Base-by-base conservation (phyloP, 2,113 vertebrate genomes). In the Phrynosoma platyrhinos region DNA sequence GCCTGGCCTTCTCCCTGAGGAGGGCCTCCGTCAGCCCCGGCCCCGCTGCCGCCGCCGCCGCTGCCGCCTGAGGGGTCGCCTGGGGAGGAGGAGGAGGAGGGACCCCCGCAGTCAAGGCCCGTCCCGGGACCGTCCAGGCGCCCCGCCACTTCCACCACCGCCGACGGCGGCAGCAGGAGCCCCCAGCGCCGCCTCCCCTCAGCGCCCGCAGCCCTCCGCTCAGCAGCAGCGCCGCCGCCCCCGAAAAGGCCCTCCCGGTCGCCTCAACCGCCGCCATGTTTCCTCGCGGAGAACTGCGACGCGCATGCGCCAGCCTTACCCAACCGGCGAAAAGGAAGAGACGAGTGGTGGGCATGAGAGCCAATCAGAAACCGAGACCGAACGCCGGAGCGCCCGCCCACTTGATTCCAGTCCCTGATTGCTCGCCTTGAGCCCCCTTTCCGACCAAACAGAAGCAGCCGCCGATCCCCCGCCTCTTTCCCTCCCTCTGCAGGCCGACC, bases 251-350 rank as follows among this genome's bases (percentile, higher is more conserved):
- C 25, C 88, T 83, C 42, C 36, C 86, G 1, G 58, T 87, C 23
- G 5, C 83, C 52, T 62, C 79, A 5, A 69, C 85, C 69, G 86
- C 91, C 85, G 93, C 92, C 93, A 94, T 94, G 78, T 92, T 92
- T 5, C 55, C 25, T 21, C 68, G 58, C 83, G 9, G 14, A 2
- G 1, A n/a, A 4, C n/a, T 2, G 32, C 5, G 2, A 0, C 0
- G 62, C 90, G 82, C 88, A 52, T 21, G 52, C 75, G 87, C 72
- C 6, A 2, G 25, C 9, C 2, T 1, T 21, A 9, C 2, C 92
- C 92, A 92, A 92, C 91, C 76, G 80, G 42, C n/a, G 27, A 4
- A 6, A 79, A 79, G 71, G 10, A 1, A 53, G 40, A 27, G 68
- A 6, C 2, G 0, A 30, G n/a, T 5, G 77, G 1, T n/a, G 3